Evolutionary conservation across 2,113 vertebrate species (phyloP).

Genomic region (Chionomys nivalis): DNA sequence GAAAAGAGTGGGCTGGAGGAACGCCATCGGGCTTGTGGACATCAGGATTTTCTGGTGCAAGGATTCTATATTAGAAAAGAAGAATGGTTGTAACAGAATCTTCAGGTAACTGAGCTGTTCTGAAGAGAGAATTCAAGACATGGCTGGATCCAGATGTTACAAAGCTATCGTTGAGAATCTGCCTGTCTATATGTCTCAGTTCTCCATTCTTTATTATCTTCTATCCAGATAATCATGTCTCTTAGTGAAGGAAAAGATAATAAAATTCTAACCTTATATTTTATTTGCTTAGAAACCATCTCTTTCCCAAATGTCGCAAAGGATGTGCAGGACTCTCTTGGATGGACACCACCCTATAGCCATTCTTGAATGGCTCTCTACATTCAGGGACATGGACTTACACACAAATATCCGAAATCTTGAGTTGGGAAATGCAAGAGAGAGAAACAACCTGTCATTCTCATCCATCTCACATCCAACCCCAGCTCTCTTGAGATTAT

Average conservation of each 20-base stretch:
- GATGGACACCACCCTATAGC: rapidly evolving
- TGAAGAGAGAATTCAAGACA: not conserved
- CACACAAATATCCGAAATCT: not conserved
- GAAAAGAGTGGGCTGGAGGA: rapidly evolving
- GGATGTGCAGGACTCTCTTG: not conserved
- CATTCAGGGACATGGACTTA: not conserved
- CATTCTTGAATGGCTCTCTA: not conserved
- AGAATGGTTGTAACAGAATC: not conserved
- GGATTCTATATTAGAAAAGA: not conserved
- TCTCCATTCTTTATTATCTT: not conserved
- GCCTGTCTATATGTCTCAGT: not conserved
- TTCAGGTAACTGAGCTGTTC: not conserved
- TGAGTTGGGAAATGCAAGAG: not conserved
- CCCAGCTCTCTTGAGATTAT: not conserved
- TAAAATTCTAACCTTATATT: not conserved
- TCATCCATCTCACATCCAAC: not conserved
- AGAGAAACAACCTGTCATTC: not conserved
- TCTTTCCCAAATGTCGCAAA: not conserved
- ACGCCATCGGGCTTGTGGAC: not conserved
- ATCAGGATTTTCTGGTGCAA: not conserved
- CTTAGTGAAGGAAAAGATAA: not conserved
- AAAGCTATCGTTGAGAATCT: not conserved
- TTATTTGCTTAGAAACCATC: not conserved
- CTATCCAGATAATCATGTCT: not conserved
- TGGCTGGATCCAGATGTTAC: not conserved